These are phyloP conservation scores for Ascaphus truei DNA, from an alignment of 2,113 vertebrate genomes.

Conservation along the genomic window DNA sequence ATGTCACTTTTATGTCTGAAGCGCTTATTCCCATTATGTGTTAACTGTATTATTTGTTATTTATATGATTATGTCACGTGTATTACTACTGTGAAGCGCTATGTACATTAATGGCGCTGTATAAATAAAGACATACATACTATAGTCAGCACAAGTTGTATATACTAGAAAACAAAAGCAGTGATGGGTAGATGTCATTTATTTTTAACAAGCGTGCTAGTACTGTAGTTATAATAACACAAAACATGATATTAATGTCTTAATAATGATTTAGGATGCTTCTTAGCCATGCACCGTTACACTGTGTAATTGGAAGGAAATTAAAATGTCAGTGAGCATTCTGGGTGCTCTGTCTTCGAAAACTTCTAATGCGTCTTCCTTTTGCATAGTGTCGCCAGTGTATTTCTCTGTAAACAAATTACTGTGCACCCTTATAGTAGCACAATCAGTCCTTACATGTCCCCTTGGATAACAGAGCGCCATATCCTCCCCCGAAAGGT, in stretches of 20 bases:
- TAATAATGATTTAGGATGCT: slow-evolving; percentile 13
- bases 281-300: slow-evolving; percentile 13
- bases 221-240: slow-evolving; percentile 12
- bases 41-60: too few species aligned
- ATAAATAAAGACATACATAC: too few species aligned
- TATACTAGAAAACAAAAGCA: background rate
- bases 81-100: too few species aligned
- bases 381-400: slow-evolving; percentile 3
- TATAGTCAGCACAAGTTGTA: too few species aligned
- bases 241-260: slow-evolving; percentile 22
- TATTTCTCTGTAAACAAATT: background rate
- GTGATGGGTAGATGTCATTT: slow-evolving; percentile 18
- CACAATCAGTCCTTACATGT: background rate
- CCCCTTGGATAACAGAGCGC: background rate
- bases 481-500: background rate
- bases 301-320: slow-evolving; percentile 29
- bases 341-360: background rate
- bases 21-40: too few species aligned
- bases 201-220: slow-evolving; percentile 12
- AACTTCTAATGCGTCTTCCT: background rate
- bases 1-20: too few species aligned
- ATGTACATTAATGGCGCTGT: too few species aligned
- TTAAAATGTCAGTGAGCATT: slow-evolving; percentile 23
- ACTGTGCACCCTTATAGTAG: background rate
- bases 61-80: too few species aligned